Base-by-base conservation (phyloP, 2,113 vertebrate species). In the Phylloscopus whistleri region DNA sequence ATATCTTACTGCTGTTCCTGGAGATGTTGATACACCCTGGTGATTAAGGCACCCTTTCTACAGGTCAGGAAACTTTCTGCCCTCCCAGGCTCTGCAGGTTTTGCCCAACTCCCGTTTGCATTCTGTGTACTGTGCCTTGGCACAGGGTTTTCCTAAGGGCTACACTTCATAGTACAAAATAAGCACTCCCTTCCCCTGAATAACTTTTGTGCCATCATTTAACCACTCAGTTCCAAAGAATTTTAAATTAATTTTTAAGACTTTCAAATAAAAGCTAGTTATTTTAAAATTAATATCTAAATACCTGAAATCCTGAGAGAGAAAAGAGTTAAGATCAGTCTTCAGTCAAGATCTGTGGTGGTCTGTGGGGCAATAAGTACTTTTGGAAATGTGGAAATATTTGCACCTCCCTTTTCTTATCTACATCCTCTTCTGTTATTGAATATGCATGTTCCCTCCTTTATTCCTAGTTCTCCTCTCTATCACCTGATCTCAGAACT, bases 301-400 rank as follows among this genome's bases (percentile, higher is more conserved):
- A 21, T 96, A 94, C 95, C 94, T 96, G 81, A 88, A 92, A 84
- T 94, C 46, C 49, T 58, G 44, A 70, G 46, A 51, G 33, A 52
- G 46, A 58, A 58, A 85, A 53, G 77, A 64, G 26, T 74, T 69
- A 23, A 51, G 74, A 60, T 67, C 43, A 51, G 69, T 90, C 87
- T 84, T 94, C 62, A 43, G 55, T 76, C 59, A 60, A 43, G 27
- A 22, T 78, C 79, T 77, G 68, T 33, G 48, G 53, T 0, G 0
- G 10, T 83, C 62, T 85, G 30, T 75, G 84, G 81, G n/a, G 78
- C 68, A 94, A 83, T 18, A 11, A 84, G 56, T 69, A 27, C 39
- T 44, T 94, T 41, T 67, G 70, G 48, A 94, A 94, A 86, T 90
- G 77, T 44, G 72, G 87, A 94, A 90, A 44, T 41, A 16, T 79